Evolutionary conservation across 1,140 invertebrate species (phyloP), one percentile per base, ranked within the genome.

Genomic region (Phortica variegata): DNA sequence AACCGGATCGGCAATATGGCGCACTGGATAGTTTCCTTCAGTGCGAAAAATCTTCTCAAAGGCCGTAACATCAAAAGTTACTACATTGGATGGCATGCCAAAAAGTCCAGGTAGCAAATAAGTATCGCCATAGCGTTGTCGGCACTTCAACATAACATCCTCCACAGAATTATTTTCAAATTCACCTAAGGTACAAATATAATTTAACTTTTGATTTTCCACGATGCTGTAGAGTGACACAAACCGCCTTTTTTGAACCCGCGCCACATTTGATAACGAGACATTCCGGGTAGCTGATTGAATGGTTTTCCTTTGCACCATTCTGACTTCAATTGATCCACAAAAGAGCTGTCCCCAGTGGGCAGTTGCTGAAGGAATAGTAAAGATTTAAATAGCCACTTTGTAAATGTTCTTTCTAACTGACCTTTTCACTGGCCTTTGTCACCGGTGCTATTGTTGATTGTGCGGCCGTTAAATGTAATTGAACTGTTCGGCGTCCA

Each of bases 191-290:
- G n/a, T n/a, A n/a, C n/a, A n/a, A n/a, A n/a, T n/a, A n/a, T n/a
- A 84, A 57, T 26, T 56, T 57, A 16, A 66, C 75, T 52, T 80
- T 79, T n/a, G n/a, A n/a, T n/a, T n/a, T n/a, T n/a, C n/a, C n/a
- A n/a, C n/a, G n/a, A n/a, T n/a, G n/a, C n/a, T n/a, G n/a, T n/a
- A n/a, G n/a, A n/a, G n/a, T n/a, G n/a, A n/a, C n/a, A n/a, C n/a
- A n/a, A n/a, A 21, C 40, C 68, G 18, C 65, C 65, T 12, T 49
- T 60, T 17, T 58, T 50, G 20, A 54, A 69, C 1, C 54, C 61
- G 2, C 59, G 45, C 7, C 61, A 42, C 19, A 69, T 34, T 45
- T 63, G 38, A 52, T 55, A 59, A n/a, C 38, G 54, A 7, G 52
- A 47, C 9, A 62, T 61, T 5, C 63, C 60, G 3, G 70, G 66